Base-by-base conservation (phyloP, 1,140 invertebrate genomes). In the Bathynomus jamesi region DNA sequence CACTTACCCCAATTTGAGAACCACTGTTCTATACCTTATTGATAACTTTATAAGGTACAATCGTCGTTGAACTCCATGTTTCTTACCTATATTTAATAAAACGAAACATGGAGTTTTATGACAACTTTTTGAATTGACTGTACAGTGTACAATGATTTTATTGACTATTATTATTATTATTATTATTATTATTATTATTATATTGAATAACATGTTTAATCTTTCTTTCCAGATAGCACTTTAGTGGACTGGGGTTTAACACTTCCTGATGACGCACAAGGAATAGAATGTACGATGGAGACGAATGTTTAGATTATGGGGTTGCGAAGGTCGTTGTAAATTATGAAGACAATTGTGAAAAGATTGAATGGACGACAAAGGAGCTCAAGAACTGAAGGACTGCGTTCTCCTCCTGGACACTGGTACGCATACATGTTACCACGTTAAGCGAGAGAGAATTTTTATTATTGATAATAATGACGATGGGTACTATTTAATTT, bases 201-300 rank as follows among this genome's bases (percentile, higher is more conserved):
- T n/a, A n/a, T n/a, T n/a, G n/a, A n/a, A n/a, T n/a, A n/a, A n/a
- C n/a, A n/a, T n/a, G n/a, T n/a, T n/a, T n/a, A n/a, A n/a, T n/a
- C n/a, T n/a, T n/a, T n/a, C n/a, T n/a, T n/a, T n/a, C n/a, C n/a
- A n/a, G n/a, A n/a, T n/a, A n/a, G n/a, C n/a, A n/a, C n/a, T n/a
- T 62, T 69, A 3, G 67, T 73, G 13, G 11, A 13, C n/a, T 73
- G 71, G 71, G 71, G 71, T 28, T 63, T 73, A n/a, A 73, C 71
- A 2, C 24, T 73, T 13, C 71, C 71, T 1, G 67, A 73, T 21
- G 71, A 63, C 7, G 61, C 40, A 7, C 61, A 73, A 13, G 67
- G 71, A 3, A 28, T 13, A 13, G 28, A 24, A 25, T 73, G 71
- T n/a, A 40, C 17, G 71, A 73, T 25, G 71, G 71, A 0, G 66